Evolutionary conservation across 1,140 invertebrate genomes (phyloP).

Genomic region (Ceratoteleas bidentatus): DNA sequence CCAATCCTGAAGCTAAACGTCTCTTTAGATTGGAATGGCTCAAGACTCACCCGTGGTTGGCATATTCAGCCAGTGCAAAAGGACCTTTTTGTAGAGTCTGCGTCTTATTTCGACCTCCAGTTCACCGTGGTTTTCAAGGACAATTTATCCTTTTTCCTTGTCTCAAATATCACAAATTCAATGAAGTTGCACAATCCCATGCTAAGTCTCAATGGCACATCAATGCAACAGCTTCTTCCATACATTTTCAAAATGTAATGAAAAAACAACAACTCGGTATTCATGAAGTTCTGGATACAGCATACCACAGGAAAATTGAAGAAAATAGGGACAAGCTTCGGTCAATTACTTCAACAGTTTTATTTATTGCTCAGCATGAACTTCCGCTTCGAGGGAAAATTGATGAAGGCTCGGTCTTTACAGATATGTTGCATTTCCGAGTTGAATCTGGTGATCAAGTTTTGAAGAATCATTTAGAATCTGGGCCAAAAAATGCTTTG

Average conservation of each 20-base stretch:
- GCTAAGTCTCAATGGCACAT: background rate
- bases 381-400: slow-evolving; percentile 59
- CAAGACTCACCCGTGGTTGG: slow-evolving; percentile 21
- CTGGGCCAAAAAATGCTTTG: slow-evolving; percentile 46
- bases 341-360: too few species aligned
- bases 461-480: slow-evolving; percentile 53
- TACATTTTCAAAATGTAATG: background rate
- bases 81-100: slow-evolving; percentile 21
- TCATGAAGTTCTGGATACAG: too few species aligned
- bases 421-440: slow-evolving; percentile 44
- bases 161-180: background rate
- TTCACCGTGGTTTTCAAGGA: slow-evolving; percentile 10
- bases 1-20: background rate
- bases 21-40: slow-evolving; percentile 12
- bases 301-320: too few species aligned
- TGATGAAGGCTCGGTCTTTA: background rate
- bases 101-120: slow-evolving; percentile 11
- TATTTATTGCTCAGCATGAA: too few species aligned
- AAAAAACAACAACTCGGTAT: background rate
- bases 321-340: too few species aligned
- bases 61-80: slow-evolving; percentile 15
- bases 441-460: slow-evolving; percentile 50
- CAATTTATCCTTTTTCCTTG: slow-evolving; percentile 22
- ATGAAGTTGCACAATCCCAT: background rate
- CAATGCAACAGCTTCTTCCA: background rate